Evolutionary conservation across 2,888 invertebrate genomes (phyloP).

Genomic region (Phengaris alcon): DNA sequence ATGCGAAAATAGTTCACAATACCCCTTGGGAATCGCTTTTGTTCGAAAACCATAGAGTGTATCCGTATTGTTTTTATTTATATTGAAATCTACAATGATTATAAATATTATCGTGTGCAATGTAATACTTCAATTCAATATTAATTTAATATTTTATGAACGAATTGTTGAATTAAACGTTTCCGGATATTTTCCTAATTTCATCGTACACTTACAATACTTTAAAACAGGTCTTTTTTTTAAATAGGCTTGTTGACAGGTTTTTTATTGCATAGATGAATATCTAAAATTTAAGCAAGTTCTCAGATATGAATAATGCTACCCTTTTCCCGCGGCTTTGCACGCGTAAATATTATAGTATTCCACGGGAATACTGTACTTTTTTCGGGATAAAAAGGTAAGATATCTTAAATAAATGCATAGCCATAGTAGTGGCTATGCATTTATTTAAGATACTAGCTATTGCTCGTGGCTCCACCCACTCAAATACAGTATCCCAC

Average conservation of each 20-base stretch:
- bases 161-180: background rate
- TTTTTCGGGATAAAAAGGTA: too few species aligned
- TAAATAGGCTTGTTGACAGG: background rate
- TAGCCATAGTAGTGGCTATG: too few species aligned
- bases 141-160: background rate
- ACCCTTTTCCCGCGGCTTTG: too few species aligned
- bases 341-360: too few species aligned
- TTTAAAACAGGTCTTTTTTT: background rate
- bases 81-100: background rate
- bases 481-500: too few species aligned
- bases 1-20: slow-evolving; percentile 69
- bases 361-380: too few species aligned
- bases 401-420: too few species aligned
- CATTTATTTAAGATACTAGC: too few species aligned
- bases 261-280: too few species aligned
- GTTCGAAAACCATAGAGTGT: slow-evolving; percentile 34
- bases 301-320: too few species aligned
- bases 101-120: background rate
- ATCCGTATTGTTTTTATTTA: slow-evolving; percentile 12
- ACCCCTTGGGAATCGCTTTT: slow-evolving; percentile 52
- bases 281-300: too few species aligned
- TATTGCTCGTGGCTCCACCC: too few species aligned
- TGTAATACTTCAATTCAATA: background rate
- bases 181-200: background rate
- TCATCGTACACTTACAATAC: background rate